Conservation (phyloP, 2,797 vertebrate species). For the Lepilemur septentrionalis region DNA sequence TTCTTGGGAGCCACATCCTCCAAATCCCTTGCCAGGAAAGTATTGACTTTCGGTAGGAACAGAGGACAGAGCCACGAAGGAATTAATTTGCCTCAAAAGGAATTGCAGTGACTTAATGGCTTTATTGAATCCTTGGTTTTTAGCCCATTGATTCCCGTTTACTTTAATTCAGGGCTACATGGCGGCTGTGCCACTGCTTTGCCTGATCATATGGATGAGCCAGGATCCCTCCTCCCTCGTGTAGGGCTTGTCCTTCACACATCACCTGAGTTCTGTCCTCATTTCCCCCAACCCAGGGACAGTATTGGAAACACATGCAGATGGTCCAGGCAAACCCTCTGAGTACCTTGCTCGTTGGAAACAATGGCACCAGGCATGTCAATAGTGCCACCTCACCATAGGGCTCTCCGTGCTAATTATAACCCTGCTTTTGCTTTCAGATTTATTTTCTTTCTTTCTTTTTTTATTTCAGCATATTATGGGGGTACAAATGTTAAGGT, state of each 20-base stretch:
- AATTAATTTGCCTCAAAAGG: constrained; percentile 56
- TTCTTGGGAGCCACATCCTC: neutral
- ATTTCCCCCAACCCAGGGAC: neutral
- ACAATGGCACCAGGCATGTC: too few species aligned
- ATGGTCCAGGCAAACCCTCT: neutral
- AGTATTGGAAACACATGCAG: neutral
- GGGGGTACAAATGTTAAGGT: too few species aligned
- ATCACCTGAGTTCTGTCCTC: neutral
- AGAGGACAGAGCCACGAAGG: neutral
- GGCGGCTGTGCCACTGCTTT: neutral
- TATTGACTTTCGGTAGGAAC: constrained; percentile 12
- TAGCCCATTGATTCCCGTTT: constrained; percentile 18
- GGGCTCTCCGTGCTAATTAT: neutral
- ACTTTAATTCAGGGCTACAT: neutral
- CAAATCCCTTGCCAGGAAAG: neutral
- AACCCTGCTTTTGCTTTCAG: neutral
- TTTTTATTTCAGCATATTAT: too few species aligned
- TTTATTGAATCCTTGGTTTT: constrained; percentile 39
- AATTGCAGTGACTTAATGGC: constrained; percentile 14
- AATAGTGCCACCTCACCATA: neutral
- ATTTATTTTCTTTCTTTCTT: neutral
- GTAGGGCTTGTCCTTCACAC: neutral
- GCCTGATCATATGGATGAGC: neutral
- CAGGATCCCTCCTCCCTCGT: neutral
- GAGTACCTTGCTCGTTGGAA: neutral